phyloP scores from a whole-genome alignment of 2,888 invertebrate species.

The Mechanitis mazaeus region DNA sequence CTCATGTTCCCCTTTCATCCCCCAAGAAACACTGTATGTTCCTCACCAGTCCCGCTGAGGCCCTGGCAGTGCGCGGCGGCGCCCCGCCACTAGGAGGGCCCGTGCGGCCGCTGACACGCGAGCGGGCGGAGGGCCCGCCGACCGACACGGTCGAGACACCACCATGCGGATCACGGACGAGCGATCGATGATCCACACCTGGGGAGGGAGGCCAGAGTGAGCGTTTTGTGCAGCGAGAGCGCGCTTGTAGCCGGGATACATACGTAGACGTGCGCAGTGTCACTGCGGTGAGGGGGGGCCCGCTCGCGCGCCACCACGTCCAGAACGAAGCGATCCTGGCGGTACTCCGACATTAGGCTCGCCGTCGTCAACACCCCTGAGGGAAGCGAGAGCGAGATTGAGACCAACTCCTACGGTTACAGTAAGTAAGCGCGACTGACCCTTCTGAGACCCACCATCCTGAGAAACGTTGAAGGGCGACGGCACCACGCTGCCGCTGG shows the following conservation, averaged over 20 bases:
- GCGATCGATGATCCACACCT: slow-evolving; percentile 94
- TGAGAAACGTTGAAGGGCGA: slow-evolving; percentile 89
- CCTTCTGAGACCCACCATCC: slow-evolving; percentile 69
- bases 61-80: slow-evolving; percentile 58
- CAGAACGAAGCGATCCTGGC: slow-evolving; percentile 90
- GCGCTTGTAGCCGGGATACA: slow-evolving; percentile 45
- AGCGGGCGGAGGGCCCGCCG: slow-evolving; percentile 82
- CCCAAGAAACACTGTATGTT: background rate
- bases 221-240: background rate
- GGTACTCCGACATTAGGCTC: slow-evolving; percentile 90
- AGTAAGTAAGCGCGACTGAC: background rate
- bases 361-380: slow-evolving; percentile 81
- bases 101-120: slow-evolving; percentile 85
- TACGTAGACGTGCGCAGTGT: slow-evolving; percentile 86
- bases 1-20: too few species aligned
- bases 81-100: slow-evolving; percentile 85
- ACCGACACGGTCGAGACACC: slow-evolving; percentile 85
- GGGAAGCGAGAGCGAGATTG: background rate
- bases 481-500: slow-evolving; percentile 91
- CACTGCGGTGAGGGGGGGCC: slow-evolving; percentile 86
- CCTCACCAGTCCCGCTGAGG: slow-evolving; percentile 78
- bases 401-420: background rate
- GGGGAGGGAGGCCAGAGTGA: slow-evolving; percentile 5
- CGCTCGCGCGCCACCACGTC: slow-evolving; percentile 89
- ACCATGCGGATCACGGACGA: slow-evolving; percentile 90